Percentiles rank a stretch among this genome's conserved stretches.
Conservation (phyloP, 2,888 invertebrate species). For the Ophioninae sp. region DNA sequence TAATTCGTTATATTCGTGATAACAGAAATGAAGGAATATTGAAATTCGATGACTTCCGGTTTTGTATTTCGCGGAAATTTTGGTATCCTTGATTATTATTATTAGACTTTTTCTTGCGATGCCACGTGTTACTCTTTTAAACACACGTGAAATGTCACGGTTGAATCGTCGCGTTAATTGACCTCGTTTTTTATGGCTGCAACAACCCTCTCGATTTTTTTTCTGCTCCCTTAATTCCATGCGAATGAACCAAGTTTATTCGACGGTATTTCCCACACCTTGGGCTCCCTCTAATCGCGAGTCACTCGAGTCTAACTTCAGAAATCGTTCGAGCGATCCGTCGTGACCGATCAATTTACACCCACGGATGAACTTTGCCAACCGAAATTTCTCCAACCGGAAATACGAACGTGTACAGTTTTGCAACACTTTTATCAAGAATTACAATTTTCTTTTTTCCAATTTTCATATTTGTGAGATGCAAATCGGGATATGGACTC, state of each 20-base stretch:
- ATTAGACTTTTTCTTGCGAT: no score
- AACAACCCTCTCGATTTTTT: background rate
- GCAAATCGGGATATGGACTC: no score
- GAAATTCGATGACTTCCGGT: no score
- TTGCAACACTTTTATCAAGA: background rate
- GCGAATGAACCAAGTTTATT: constrained; percentile 18
- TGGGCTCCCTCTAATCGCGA: background rate
- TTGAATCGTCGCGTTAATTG: background rate
- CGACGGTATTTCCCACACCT: background rate
- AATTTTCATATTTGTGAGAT: no score
- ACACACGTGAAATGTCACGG: background rate
- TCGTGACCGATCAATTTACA: constrained; percentile 23
- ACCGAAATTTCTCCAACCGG: background rate
- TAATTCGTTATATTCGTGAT: no score
- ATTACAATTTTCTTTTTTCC: no score
- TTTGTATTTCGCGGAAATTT: no score
- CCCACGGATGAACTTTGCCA: background rate
- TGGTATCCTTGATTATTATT: no score
- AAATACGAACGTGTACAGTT: background rate
- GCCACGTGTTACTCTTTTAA: no score
- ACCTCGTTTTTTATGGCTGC: background rate
- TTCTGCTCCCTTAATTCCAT: background rate
- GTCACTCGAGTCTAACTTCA: constrained; percentile 7
- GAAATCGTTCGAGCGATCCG: constrained; percentile 25
- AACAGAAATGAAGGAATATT: no score